Percentiles rank a stretch among this genome's conserved stretches.
phyloP scores from a whole-genome alignment of 2,113 vertebrate species.

The Leptodactylus fuscus region DNA sequence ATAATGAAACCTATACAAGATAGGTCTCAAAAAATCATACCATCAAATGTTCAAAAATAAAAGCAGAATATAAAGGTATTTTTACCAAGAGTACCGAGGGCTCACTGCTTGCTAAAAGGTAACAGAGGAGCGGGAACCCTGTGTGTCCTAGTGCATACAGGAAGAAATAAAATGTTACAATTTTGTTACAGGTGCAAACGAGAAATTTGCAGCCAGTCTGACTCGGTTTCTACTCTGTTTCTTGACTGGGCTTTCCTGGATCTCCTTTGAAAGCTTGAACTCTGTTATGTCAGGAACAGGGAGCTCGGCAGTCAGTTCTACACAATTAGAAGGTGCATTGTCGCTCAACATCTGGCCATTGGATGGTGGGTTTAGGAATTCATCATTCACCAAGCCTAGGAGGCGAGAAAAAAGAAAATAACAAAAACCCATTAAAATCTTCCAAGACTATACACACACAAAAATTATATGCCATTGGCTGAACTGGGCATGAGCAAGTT shows the following conservation, averaged over 20 bases:
- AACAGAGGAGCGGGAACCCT: not conserved
- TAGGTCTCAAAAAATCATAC: slow-evolving; percentile 13
- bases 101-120: not conserved
- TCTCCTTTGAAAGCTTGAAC: slow-evolving; percentile 66
- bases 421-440: too few species aligned
- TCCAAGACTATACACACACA: too few species aligned
- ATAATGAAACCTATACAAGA: slow-evolving; percentile 63
- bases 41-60: slow-evolving; percentile 35
- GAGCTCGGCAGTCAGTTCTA: slow-evolving; percentile 60
- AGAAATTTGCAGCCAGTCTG: slow-evolving; percentile 94
- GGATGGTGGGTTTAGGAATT: slow-evolving; percentile 64
- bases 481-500: too few species aligned
- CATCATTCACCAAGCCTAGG: slow-evolving; percentile 73
- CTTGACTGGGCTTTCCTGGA: slow-evolving; percentile 84
- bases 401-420: too few species aligned
- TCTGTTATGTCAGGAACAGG: slow-evolving; percentile 63
- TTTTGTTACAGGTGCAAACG: slow-evolving; percentile 83
- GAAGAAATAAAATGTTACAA: slow-evolving; percentile 72
- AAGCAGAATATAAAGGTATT: slow-evolving; percentile 25
- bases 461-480: too few species aligned
- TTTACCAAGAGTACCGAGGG: slow-evolving; percentile 32
- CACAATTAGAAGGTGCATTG: slow-evolving; percentile 39
- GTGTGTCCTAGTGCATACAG: slow-evolving; percentile 10
- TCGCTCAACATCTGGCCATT: slow-evolving; percentile 53
- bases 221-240: slow-evolving; percentile 86